A percentile compares a stretch with the other conserved stretches of the same genome.
Evolutionary conservation across 64 coral and sea anemone species (phyloP).

Genomic region (Montipora sp.): DNA sequence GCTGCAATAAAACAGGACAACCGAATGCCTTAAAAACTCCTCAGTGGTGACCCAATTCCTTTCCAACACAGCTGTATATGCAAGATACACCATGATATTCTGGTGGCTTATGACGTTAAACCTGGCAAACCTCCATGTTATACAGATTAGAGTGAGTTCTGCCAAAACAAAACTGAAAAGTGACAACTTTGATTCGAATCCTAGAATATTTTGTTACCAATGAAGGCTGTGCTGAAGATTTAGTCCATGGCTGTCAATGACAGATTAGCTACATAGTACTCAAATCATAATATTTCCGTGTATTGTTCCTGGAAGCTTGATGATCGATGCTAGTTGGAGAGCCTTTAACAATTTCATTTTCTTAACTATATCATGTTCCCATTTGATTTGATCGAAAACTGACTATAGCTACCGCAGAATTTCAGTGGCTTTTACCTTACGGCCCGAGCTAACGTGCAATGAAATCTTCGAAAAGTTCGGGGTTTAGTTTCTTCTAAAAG

Average conservation of each 20-base stretch:
- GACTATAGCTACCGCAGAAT: no score
- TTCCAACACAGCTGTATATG: neutral
- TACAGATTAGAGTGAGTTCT: slow-evolving; percentile 25
- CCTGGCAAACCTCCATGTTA: slow-evolving; percentile 27
- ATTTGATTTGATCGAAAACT: no score
- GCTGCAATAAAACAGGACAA: neutral
- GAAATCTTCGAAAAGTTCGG: neutral
- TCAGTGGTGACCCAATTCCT: neutral
- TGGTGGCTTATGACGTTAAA: neutral
- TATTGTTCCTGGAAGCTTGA: neutral
- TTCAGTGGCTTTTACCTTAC: neutral
- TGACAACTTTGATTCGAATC: neutral
- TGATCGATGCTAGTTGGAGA: neutral
- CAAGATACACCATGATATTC: neutral
- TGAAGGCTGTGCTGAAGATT: neutral
- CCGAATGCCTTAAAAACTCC: neutral
- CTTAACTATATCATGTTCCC: no score
- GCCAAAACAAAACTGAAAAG: neutral
- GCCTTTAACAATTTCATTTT: no score
- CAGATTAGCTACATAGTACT: neutral
- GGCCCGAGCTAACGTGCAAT: neutral
- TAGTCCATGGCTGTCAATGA: neutral
- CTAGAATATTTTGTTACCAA: neutral
- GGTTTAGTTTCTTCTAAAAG: neutral
- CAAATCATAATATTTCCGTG: neutral